phyloP scores from a whole-genome alignment of 2,888 invertebrate species.

The Neocrepidodera transversa region DNA sequence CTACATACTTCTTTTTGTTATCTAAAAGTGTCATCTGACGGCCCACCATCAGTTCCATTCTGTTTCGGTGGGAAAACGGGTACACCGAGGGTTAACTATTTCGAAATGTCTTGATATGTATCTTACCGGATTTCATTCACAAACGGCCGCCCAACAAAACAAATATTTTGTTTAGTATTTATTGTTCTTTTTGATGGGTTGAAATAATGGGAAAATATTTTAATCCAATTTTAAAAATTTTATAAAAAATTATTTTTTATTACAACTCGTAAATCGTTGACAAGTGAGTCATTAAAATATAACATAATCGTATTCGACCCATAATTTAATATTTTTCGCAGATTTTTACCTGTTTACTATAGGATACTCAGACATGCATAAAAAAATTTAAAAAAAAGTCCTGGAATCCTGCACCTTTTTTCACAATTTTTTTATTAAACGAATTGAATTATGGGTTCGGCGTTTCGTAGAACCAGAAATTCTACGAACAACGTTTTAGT shows the following conservation, averaged over 20 bases:
- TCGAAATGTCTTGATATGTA: conserved; percentile 4
- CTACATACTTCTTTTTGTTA: conserved; percentile 7
- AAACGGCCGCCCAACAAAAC: conserved; percentile 1
- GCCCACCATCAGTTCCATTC: conserved; percentile 8
- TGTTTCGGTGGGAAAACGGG: conserved; percentile 3
- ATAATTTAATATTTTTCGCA: conserved; percentile 3
- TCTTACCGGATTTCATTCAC: conserved; percentile 7
- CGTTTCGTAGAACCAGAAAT: too few relatives aligned
- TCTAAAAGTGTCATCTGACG: conserved; percentile 2
- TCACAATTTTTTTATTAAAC: too few relatives aligned
- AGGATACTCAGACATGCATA: too few relatives aligned
- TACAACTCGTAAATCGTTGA: conserved; percentile 20
- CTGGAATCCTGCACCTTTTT: too few relatives aligned
- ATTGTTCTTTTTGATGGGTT: conserved; percentile 2
- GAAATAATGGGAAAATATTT: too few relatives aligned
- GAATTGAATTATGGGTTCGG: too few relatives aligned
- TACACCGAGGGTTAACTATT: conserved; percentile 9
- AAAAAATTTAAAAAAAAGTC: too few relatives aligned
- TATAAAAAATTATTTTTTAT: too few relatives aligned
- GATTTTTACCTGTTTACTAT: not conserved
- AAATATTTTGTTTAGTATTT: not conserved
- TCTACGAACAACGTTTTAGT: too few relatives aligned
- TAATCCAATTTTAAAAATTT: too few relatives aligned
- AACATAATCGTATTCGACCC: too few relatives aligned
- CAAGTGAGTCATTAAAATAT: conserved; percentile 26